Evolutionary conservation across 2,797 vertebrate genomes (phyloP), one percentile per base, ranked within the genome.

Genomic region (Holocentrus rufus): DNA sequence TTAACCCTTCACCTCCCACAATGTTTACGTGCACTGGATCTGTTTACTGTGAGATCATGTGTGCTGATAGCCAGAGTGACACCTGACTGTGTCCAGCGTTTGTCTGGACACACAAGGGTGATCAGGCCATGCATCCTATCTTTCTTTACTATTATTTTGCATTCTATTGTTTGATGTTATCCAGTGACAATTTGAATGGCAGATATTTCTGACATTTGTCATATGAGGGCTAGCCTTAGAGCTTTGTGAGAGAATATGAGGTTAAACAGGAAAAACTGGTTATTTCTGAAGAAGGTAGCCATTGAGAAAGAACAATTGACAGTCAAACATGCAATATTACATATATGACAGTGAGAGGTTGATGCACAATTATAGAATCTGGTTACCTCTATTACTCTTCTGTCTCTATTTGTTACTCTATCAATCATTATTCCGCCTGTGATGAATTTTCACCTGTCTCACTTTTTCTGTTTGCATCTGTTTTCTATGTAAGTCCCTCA

Each of bases 191-290:
- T 34, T 2, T 34, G 31, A 6, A 34, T 8, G 31, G 7, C 31
- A 55, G 61, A 84, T 85, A 30, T 59, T 83, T 86, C 46, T 62
- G 1, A 27, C 69, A 5, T 87, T 77, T 77, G 81, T 89, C 80
- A 86, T 7, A 0, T 4, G 14, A 70, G 65, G 20, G 58, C 46
- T 71, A 13, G 55, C 69, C 73, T 80, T 1, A 0, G 42, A 69
- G 72, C 64, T 10, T n/a, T 46, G 72, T 53, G 59, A 59, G 31
- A 2, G 34, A 64, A 74, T 54, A 71, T 85, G 85, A 72, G 67
- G 86, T 13, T 2, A 13, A 78, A 79, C 92, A 25, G 77, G 92
- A 78, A 49, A 59, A 85, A 88, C 90, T 0, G 46, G 90, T 90
- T 89, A 8, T 25, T 54, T 80, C 20, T 53, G 55, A 11, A 14